A percentile compares a stretch with the other conserved stretches of the same genome.
phyloP scores from a whole-genome alignment of 2,888 invertebrate genomes.

The Protonemura montana region DNA sequence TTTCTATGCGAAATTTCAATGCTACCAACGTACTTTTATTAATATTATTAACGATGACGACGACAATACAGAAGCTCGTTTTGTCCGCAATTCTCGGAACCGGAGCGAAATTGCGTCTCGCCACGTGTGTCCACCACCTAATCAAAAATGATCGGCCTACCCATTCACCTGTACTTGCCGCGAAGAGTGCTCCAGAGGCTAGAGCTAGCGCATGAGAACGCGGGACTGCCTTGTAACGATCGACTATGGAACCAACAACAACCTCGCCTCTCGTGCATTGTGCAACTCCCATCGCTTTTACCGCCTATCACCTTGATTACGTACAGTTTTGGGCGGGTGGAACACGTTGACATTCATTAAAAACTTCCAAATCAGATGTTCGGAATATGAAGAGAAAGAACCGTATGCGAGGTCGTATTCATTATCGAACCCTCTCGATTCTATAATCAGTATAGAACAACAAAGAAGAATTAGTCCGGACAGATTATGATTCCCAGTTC shows the following conservation, averaged over 20 bases:
- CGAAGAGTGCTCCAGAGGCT: background rate
- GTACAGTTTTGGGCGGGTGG: background rate
- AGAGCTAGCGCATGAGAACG: background rate
- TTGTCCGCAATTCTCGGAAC: background rate
- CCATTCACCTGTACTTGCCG: background rate
- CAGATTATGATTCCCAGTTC: background rate
- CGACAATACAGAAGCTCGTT: background rate
- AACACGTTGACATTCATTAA: background rate
- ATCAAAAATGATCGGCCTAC: background rate
- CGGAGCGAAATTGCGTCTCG: background rate
- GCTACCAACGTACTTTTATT: background rate
- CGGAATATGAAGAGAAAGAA: background rate
- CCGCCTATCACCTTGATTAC: background rate
- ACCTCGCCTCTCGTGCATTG: background rate
- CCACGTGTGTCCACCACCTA: background rate
- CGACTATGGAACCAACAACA: background rate
- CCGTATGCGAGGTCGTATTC: background rate
- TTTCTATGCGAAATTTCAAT: background rate
- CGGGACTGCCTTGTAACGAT: background rate
- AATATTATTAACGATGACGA: too few relatives aligned
- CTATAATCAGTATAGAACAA: background rate
- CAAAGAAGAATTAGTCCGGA: background rate
- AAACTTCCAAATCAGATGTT: constrained; percentile 3
- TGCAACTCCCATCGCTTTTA: background rate
- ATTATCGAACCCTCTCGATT: background rate